phyloP scores from a whole-genome alignment of 1,140 invertebrate species.

The Lepidurus couesii region DNA sequence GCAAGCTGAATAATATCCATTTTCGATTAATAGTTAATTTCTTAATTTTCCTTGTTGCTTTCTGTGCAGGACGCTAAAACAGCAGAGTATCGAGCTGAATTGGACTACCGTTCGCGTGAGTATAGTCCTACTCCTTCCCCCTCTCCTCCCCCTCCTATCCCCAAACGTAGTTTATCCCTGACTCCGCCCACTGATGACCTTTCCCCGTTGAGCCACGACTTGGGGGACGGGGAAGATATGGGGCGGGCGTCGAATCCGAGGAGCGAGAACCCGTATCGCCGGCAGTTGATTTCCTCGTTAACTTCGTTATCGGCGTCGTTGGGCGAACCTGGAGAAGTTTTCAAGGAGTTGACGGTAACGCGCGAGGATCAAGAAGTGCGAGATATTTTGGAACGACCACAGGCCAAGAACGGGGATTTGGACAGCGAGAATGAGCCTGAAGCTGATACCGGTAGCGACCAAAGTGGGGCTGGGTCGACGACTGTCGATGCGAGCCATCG shows the following conservation, averaged over 20 bases:
- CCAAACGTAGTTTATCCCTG: background rate
- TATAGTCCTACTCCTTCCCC: slow-evolving; percentile 34
- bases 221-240: slow-evolving; percentile 24
- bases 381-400: slow-evolving; percentile 20
- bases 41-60: too few relatives aligned
- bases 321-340: slow-evolving; percentile 7
- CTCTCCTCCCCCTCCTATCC: slow-evolving; percentile 38
- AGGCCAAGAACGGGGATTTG: slow-evolving; percentile 20
- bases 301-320: slow-evolving; percentile 18
- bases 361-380: background rate
- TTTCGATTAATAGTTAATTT: too few relatives aligned
- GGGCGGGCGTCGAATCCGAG: slow-evolving; percentile 29
- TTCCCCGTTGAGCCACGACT: background rate
- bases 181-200: slow-evolving; percentile 24
- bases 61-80: slow-evolving; percentile 16
- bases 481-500: slow-evolving; percentile 32
- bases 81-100: slow-evolving; percentile 17
- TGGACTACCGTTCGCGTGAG: slow-evolving; percentile 29
- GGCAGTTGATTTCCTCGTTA: background rate
- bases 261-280: slow-evolving; percentile 23
- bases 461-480: background rate
- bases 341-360: slow-evolving; percentile 14
- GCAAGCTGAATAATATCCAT: too few relatives aligned
- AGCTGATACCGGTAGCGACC: slow-evolving; percentile 31
- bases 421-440: slow-evolving; percentile 24